Evolutionary conservation across 2,113 vertebrate genomes (phyloP).

Genomic region (Ailurus styani): DNA sequence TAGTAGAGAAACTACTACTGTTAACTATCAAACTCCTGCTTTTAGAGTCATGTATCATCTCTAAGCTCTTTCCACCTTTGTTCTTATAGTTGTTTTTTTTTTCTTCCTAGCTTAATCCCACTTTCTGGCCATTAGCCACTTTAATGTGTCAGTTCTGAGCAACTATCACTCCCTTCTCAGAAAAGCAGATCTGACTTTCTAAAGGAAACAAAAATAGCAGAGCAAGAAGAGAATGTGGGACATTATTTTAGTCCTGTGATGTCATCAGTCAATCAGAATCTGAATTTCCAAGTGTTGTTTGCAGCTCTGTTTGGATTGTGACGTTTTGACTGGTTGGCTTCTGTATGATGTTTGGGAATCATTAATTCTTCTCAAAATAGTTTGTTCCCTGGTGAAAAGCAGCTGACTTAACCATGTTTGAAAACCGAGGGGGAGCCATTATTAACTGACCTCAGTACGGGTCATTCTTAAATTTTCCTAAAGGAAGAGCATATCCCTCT

Average conservation of each 20-base stretch:
- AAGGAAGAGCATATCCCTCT: constrained; percentile 54
- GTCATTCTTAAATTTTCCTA: constrained; percentile 54
- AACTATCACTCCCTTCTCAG: not conserved
- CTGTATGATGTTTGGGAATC: constrained; percentile 30
- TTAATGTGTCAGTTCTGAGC: not conserved
- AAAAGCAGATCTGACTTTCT: constrained; percentile 55
- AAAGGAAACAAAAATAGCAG: constrained; percentile 56
- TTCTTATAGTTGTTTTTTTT: not conserved
- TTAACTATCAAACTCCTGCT: not conserved
- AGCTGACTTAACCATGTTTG: constrained; percentile 56
- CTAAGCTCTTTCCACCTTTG: not conserved
- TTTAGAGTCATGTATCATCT: not conserved
- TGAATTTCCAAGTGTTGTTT: constrained; percentile 10
- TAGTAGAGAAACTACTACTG: not conserved
- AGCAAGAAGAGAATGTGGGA: constrained; percentile 27
- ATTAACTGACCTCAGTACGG: constrained; percentile 62
- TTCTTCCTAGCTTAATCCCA: not conserved
- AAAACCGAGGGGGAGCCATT: constrained; percentile 32
- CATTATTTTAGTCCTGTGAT: constrained; percentile 63
- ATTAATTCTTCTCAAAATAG: constrained; percentile 25
- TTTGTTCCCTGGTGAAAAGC: not conserved
- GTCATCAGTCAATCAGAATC: constrained; percentile 52
- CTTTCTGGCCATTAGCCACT: constrained; percentile 38
- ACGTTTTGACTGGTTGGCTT: not conserved
- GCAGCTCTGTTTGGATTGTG: constrained; percentile 28